Percentiles rank a stretch among this genome's conserved stretches.
These are phyloP conservation scores for Callinectes sapidus DNA, from an alignment of 2,888 invertebrate species.

Conservation along the genomic window DNA sequence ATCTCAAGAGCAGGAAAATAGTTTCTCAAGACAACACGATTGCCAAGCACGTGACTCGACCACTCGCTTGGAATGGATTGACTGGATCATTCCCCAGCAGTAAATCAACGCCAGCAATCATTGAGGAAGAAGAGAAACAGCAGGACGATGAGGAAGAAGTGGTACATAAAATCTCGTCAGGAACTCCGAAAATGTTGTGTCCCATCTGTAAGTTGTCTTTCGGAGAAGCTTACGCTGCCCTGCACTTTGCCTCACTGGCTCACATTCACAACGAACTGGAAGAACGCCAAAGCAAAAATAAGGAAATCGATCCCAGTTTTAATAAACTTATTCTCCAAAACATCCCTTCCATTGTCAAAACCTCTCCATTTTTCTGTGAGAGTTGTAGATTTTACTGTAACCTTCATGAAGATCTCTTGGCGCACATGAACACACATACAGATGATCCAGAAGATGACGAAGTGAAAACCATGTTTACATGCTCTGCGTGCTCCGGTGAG, in stretches of 20 bases:
- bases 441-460: constrained; percentile 41
- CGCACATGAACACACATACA: constrained; percentile 63
- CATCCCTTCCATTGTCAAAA: constrained; percentile 60
- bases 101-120: neutral
- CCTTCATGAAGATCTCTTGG: constrained; percentile 65
- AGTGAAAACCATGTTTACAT: constrained; percentile 58
- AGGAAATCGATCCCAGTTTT: constrained; percentile 51
- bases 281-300: constrained; percentile 52
- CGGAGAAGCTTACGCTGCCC: constrained; percentile 59
- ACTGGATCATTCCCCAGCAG: neutral
- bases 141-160: constrained; percentile 62
- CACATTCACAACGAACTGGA: constrained; percentile 72
- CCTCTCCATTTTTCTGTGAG: constrained; percentile 64
- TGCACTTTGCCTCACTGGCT: constrained; percentile 71
- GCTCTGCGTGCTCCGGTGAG: constrained; percentile 69
- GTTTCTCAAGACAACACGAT: neutral
- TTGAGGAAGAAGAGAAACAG: constrained; percentile 44
- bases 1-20: constrained; percentile 64
- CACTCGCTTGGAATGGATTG: constrained; percentile 9
- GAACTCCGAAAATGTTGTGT: constrained; percentile 65
- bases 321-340: constrained; percentile 63
- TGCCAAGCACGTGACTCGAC: neutral
- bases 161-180: constrained; percentile 43
- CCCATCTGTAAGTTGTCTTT: constrained; percentile 71
- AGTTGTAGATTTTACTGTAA: constrained; percentile 70